Conservation (phyloP, 1,140 invertebrate genomes). For the Hestina assimilis region DNA sequence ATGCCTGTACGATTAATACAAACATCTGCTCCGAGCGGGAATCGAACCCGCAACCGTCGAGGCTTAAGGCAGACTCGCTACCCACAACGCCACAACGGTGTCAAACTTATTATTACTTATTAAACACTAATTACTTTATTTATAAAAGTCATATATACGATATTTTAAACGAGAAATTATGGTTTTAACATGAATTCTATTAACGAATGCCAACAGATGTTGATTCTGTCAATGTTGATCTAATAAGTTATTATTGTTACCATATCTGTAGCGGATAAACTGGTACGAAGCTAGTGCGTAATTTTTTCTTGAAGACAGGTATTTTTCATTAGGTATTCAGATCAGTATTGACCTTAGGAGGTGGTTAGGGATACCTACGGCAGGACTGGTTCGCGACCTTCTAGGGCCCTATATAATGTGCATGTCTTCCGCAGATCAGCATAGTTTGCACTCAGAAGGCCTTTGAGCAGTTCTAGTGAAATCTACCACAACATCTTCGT, state of each 20-base stretch:
- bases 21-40: no score
- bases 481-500: constrained; percentile 42
- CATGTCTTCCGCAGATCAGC: constrained; percentile 45
- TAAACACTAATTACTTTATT: no score
- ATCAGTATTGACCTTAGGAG: constrained; percentile 54
- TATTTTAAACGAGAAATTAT: constrained; percentile 5
- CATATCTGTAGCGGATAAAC: constrained; percentile 38
- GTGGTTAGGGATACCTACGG: constrained; percentile 37
- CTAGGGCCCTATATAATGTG: constrained; percentile 59
- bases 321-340: constrained; percentile 61
- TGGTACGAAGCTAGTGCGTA: constrained; percentile 23
- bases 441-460: constrained; percentile 72
- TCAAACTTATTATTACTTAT: no score
- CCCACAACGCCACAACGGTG: no score
- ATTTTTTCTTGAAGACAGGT: constrained; percentile 49
- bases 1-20: no score
- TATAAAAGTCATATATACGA: no score
- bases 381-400: constrained; percentile 53
- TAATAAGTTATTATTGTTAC: constrained; percentile 50
- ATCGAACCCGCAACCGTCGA: no score
- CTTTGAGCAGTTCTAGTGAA: constrained; percentile 66
- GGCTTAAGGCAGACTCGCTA: no score
- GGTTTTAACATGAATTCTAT: constrained; percentile 10
- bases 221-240: constrained; percentile 21
- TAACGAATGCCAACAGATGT: constrained; percentile 8